Base-by-base conservation (phyloP, 2,113 vertebrate species). In the Melanostigma gelatinosum region DNA sequence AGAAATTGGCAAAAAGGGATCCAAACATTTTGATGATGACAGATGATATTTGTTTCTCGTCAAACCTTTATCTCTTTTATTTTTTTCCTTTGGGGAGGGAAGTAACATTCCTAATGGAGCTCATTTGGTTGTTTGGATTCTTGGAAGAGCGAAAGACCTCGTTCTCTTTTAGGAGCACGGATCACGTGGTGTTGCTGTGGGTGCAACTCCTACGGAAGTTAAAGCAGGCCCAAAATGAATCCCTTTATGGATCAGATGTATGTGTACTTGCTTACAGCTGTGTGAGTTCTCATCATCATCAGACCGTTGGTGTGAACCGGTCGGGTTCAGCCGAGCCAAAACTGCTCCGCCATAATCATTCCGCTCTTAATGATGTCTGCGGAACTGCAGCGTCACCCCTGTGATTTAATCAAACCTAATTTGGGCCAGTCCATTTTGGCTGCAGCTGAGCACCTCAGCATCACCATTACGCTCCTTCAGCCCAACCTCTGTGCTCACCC, bases 331-430 rank as follows among this genome's bases (percentile, higher is more conserved):
- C 77, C 77, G 74, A 81, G 89, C 85, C 84, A 84, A 84, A 55
- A 88, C 72, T 65, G 72, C 81, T 86, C 79, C 48, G 16, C 87
- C 84, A 78, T 84, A 87, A 90, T 93, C 88, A 89, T 90, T 88
- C 87, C 64, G 86, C 87, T 93, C 87, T 91, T 93, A 91, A 91
- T 85, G 88, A 91, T 87, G 77, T 86, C 88, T 89, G 80, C 88
- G 87, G 87, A 86, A 90, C 74, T 91, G 87, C 88, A 84, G 88
- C 80, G 63, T 91, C 85, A 85, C 82, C 86, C 80, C 85, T 77
- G 84, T 86, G 91, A 92, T 94, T 93, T 91, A 93, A 93, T 94
- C 92, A 93, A 87, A 87, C 80, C 81, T 93, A 88, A 94, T 93
- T 88, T 89, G 85, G 92, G 92, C 93, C 88, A 80, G 90, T 89